Base-by-base conservation (phyloP, 2,113 vertebrate genomes). In the Xerus inauris region DNA sequence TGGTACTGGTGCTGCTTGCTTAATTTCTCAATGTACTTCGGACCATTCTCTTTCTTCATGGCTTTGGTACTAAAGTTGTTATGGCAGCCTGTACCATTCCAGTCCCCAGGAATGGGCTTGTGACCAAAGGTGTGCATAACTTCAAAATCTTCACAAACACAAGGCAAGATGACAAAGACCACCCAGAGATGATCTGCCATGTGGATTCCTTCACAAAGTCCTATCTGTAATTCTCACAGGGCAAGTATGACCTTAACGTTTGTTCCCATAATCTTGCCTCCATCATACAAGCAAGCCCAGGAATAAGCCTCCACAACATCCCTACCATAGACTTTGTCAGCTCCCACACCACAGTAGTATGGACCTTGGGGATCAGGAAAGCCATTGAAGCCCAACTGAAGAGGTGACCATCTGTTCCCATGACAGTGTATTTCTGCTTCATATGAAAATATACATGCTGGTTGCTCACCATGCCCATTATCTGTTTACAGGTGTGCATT, bases 211-310 rank as follows among this genome's bases (percentile, higher is more conserved):
- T 51, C 99, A 6, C 99, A 99, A 0, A 99, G 99, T 57, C 99
- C 99, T 35, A 99, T 98, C 96, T 99, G 99, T 98, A 99, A 96
- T 84, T 97, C 83, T 95, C 95, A 95, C 91, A 99, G 99, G 87
- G 99, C 99, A 67, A 99, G 99, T 99, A 99, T 99, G 97, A 99
- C 99, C 98, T 99, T 99, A 26, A 99, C 99, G 14, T 99, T 99
- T 42, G 99, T 99, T 85, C 99, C 99, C 35, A 98, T 99, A 19
- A 99, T 99, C 91, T 99, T 98, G 87, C 99, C 99, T 0, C 99
- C 99, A 0, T 99, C 99, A 0, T 99, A 99, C n/a, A 99, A 98
- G 96, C 99, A 99, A 1, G 99, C 99, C 93, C 99, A 98, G 97
- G 99, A 99, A 96, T 99, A 99, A 0, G 99, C 99, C 95, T 99